A percentile compares a stretch with the other conserved stretches of the same genome.
These are phyloP conservation scores for Colostygia pectinataria DNA, from an alignment of 2,888 invertebrate genomes.

Conservation along the genomic window DNA sequence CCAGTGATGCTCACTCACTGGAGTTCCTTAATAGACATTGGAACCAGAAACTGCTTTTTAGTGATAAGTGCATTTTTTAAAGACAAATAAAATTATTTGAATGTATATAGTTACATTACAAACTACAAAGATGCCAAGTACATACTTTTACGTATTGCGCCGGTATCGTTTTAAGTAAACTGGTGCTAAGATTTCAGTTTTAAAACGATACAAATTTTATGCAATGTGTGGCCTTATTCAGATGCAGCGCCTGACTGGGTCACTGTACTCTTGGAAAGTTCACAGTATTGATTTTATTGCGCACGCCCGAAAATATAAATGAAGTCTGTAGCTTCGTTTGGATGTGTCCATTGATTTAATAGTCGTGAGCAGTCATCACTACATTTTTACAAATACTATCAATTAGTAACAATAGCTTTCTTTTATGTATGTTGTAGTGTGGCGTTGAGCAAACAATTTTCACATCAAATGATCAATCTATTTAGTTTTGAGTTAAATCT, in stretches of 20 bases:
- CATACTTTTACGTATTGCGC: no score
- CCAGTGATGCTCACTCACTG: no score
- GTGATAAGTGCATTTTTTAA: no score
- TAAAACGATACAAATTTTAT: conserved; percentile 59
- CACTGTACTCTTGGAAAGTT: conserved; percentile 79
- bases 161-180: neutral
- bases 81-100: no score
- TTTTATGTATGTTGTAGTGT: no score
- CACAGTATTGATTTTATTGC: conserved; percentile 82
- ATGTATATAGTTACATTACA: no score
- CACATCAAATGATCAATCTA: conserved; percentile 7
- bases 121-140: no score
- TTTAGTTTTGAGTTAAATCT: conserved; percentile 22
- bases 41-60: no score
- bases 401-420: no score
- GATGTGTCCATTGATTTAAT: conserved; percentile 56
- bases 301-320: conserved; percentile 80
- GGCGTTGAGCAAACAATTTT: no score
- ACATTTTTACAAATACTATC: no score
- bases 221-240: conserved; percentile 69
- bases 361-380: neutral
- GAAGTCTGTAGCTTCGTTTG: conserved; percentile 51
- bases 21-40: no score
- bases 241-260: conserved; percentile 68
- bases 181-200: conserved; percentile 27